phyloP scores from a whole-genome alignment of 2,888 invertebrate genomes.

The Diachrysia chrysitis region DNA sequence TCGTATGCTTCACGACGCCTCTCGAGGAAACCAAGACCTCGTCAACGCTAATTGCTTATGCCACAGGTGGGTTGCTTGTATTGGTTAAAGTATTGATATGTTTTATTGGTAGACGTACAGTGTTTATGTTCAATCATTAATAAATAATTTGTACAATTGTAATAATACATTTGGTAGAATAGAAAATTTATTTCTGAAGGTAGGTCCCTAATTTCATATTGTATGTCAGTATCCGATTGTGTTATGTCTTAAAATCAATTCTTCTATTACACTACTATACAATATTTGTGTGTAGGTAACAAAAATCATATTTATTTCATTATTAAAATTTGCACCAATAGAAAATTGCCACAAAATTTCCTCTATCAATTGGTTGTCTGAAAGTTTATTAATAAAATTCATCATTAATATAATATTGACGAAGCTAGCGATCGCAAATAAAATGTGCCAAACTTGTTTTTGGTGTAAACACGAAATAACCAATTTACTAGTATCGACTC shows the following conservation, averaged over 20 bases:
- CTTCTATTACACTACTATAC: too few species aligned
- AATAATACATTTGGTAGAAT: too few species aligned
- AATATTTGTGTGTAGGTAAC: too few species aligned
- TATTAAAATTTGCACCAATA: too few species aligned
- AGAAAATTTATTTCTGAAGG: too few species aligned
- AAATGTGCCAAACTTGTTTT: slow-evolving; percentile 27
- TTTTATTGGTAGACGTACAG: too few species aligned
- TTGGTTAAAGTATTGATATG: slow-evolving; percentile 11
- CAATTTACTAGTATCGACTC: slow-evolving; percentile 41
- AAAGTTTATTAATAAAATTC: background rate
- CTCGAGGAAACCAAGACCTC: slow-evolving; percentile 77
- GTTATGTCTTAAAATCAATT: too few species aligned
- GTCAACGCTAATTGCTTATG: slow-evolving; percentile 78
- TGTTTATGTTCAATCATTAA: too few species aligned
- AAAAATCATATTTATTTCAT: too few species aligned
- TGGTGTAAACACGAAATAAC: slow-evolving; percentile 39
- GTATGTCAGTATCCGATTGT: background rate
- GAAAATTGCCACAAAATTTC: background rate
- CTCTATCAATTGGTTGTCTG: background rate
- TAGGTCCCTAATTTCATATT: too few species aligned
- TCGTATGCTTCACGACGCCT: slow-evolving; percentile 86
- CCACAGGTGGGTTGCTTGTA: slow-evolving; percentile 74
- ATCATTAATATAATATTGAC: slow-evolving; percentile 7
- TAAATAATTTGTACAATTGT: too few species aligned
- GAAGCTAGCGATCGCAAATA: slow-evolving; percentile 19